Conservation (phyloP, 2,797 vertebrate species). For the Hoplostethus atlanticus region DNA sequence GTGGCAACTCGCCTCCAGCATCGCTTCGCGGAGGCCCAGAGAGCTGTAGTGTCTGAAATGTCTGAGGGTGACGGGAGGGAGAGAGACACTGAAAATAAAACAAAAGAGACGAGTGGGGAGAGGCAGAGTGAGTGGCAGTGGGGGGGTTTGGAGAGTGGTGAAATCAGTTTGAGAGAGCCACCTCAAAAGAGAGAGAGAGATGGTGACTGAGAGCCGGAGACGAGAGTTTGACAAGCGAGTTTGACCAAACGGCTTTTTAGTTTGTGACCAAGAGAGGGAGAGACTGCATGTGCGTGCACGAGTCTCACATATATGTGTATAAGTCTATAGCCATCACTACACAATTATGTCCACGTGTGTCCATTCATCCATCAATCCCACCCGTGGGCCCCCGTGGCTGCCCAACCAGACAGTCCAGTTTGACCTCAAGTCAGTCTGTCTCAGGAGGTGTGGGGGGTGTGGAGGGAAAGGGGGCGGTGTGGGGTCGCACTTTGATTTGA, state of each 20-base stretch:
- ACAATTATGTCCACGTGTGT: slow-evolving; percentile 53
- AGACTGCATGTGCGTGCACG: slow-evolving; percentile 43
- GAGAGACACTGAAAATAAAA: slow-evolving; percentile 14
- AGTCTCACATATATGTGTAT: slow-evolving; percentile 51
- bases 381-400: slow-evolving; percentile 61
- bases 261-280: slow-evolving; percentile 37
- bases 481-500: slow-evolving; percentile 57
- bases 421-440: slow-evolving; percentile 50
- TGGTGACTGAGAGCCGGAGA: slow-evolving; percentile 7
- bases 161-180: slow-evolving; percentile 1
- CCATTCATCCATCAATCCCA: slow-evolving; percentile 3
- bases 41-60: slow-evolving; percentile 59
- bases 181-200: slow-evolving; percentile 1
- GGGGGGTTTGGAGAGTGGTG: background rate
- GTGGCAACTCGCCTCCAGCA: background rate
- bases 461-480: slow-evolving; percentile 12
- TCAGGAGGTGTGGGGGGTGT: slow-evolving; percentile 58
- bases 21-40: background rate
- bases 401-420: slow-evolving; percentile 70
- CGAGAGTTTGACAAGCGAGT: slow-evolving; percentile 13
- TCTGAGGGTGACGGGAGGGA: slow-evolving; percentile 36
- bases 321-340: slow-evolving; percentile 65
- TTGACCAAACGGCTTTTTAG: slow-evolving; percentile 47
- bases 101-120: background rate
- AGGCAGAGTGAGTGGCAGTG: background rate